Base-by-base conservation (phyloP, 1,140 invertebrate species). In the Gonatopus flavifemur region DNA sequence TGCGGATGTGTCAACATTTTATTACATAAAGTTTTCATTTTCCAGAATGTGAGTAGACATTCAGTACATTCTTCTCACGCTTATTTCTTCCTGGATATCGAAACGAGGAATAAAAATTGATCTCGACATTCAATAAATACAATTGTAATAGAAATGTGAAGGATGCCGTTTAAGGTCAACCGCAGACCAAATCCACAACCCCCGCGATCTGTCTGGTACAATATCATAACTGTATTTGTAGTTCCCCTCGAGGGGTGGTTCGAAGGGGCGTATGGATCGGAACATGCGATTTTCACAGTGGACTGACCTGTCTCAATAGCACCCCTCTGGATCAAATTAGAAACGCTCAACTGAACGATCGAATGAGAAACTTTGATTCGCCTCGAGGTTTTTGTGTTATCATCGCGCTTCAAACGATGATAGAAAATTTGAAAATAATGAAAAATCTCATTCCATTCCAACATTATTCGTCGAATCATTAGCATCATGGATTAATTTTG, bases 271-370 rank as follows among this genome's bases (percentile, higher is more conserved):
- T n/a, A n/a, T n/a, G n/a, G n/a, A n/a, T 9, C 8, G 16, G 20
- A 13, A 33, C 55, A 60, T 52, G 50, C 53, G 58, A 62, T 59
- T 65, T 68, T 70, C 49, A 70, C 62, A 42, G 59, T 40, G 46
- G 54, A 46, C 49, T 61, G 57, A 64, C 52, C 61, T 62, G 56
- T 57, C 66, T 71, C 66, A 67, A 69, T 68, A 38, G 52, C 35
- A n/a, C n/a, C 45, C 32, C 30, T 7, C n/a, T 28, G 8, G 60
- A 69, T 69, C 52, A 50, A 58, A 68, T 69, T 65, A 68, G 49
- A 60, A 42, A 52, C 62, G 58, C 49, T 43, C 55, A 47, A 57
- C 58, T 64, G 56, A 31, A 46, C 40, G 45, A 30, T 33, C 42
- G 58, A 64, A 69, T 66, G 65, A 59, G 55, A 63, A 66, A 64